Evolutionary conservation across 1,140 invertebrate genomes (phyloP).

Genomic region (Rhynchophorus ferrugineus): DNA sequence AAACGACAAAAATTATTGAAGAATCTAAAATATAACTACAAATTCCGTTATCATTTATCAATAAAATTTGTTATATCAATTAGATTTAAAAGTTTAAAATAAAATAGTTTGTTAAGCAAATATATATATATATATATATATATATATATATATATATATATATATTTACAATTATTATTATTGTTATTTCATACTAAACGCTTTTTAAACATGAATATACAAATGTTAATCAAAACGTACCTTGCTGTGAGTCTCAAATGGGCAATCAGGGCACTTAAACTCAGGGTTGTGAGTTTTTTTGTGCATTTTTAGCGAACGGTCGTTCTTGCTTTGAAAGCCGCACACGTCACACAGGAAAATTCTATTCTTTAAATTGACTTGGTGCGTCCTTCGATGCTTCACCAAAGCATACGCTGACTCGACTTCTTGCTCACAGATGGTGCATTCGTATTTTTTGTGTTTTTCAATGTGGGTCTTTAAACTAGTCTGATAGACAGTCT

Average conservation of each 20-base stretch:
- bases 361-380: slow-evolving; percentile 11
- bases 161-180: no score
- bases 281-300: slow-evolving; percentile 18
- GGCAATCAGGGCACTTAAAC: slow-evolving; percentile 20
- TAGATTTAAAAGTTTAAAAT: no score
- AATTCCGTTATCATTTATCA: no score
- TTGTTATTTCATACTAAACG: no score
- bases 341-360: slow-evolving; percentile 19
- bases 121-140: no score
- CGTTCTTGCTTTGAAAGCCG: slow-evolving; percentile 19
- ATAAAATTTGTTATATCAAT: no score
- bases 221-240: no score
- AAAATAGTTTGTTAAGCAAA: no score
- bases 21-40: no score
- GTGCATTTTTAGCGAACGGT: slow-evolving; percentile 17
- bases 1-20: no score
- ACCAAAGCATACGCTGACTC: slow-evolving; percentile 14
- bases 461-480: slow-evolving; percentile 16
- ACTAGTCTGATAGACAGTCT: slow-evolving; percentile 14
- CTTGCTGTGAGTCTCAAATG: slow-evolving; percentile 21
- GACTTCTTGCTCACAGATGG: slow-evolving; percentile 12
- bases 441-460: slow-evolving; percentile 15
- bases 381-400: slow-evolving; percentile 10
- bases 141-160: no score
- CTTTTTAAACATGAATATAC: no score